Evolutionary conservation across 2,888 invertebrate species (phyloP).

Genomic region (Microctonus brassicae): DNA sequence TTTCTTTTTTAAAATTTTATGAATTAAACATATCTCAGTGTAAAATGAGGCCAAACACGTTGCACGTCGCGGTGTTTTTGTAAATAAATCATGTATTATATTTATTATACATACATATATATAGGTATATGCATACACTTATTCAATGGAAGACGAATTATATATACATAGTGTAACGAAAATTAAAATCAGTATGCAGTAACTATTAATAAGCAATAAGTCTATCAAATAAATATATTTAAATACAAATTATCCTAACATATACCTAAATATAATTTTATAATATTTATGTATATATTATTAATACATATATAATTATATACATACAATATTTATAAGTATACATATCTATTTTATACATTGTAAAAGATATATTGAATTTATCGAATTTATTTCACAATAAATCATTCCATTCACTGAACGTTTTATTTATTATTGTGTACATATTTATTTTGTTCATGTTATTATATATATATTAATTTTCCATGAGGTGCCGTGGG

Average conservation of each 20-base stretch:
- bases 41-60: neutral
- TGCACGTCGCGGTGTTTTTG: neutral
- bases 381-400: neutral
- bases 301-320: too few relatives aligned
- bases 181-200: too few relatives aligned
- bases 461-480: neutral
- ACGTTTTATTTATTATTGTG: neutral
- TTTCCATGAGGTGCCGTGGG: conserved; percentile 2
- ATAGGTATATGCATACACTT: neutral
- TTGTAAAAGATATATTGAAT: neutral
- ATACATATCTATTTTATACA: neutral
- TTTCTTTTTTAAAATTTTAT: neutral
- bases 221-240: neutral
- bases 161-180: too few relatives aligned
- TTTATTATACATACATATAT: neutral
- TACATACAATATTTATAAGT: too few relatives aligned
- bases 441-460: neutral
- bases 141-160: neutral
- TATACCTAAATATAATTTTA: neutral
- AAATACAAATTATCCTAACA: neutral
- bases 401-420: neutral
- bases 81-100: neutral
- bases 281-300: too few relatives aligned
- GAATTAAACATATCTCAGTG: neutral
- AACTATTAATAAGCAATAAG: neutral